These are phyloP conservation scores for Caenorhabditis becei DNA, from an alignment of 2,888 invertebrate genomes.

Conservation along the genomic window DNA sequence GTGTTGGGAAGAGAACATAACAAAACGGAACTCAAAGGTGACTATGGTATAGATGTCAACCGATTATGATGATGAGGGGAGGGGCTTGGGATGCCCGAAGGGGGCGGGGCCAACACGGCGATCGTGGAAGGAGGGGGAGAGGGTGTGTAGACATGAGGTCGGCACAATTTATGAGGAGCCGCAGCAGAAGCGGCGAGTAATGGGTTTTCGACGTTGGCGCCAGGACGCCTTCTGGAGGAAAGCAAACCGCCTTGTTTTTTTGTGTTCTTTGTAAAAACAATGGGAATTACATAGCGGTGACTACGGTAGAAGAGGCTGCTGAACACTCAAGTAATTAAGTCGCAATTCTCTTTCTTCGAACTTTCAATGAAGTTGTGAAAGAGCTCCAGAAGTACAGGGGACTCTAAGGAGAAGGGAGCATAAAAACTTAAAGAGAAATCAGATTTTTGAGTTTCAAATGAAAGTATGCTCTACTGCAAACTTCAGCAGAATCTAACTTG, in stretches of 20 bases:
- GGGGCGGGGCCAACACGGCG: slow-evolving; percentile 29
- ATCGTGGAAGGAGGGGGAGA: not conserved
- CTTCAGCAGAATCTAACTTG: no score
- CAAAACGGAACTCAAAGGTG: slow-evolving; percentile 5
- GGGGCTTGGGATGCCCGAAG: not conserved
- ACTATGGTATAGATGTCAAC: slow-evolving; percentile 24
- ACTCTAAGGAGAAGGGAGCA: no score
- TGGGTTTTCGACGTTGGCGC: slow-evolving; percentile 26
- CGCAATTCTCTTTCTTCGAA: no score
- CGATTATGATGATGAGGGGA: slow-evolving; percentile 32
- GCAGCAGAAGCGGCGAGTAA: slow-evolving; percentile 9
- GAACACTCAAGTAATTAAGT: not conserved
- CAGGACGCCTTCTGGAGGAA: slow-evolving; percentile 4
- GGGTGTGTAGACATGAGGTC: slow-evolving; percentile 56
- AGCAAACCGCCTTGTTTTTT: not conserved
- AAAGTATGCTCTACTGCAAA: no score
- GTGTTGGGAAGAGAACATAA: not conserved
- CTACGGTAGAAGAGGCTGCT: slow-evolving; percentile 7
- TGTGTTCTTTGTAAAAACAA: slow-evolving; percentile 32
- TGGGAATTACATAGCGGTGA: slow-evolving; percentile 8
- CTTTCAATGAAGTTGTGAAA: not conserved
- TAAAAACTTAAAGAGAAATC: no score
- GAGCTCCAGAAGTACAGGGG: not conserved
- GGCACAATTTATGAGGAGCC: slow-evolving; percentile 52
- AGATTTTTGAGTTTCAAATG: no score